Evolutionary conservation across 2,797 vertebrate species (phyloP).

Genomic region (Crax fasciolata): DNA sequence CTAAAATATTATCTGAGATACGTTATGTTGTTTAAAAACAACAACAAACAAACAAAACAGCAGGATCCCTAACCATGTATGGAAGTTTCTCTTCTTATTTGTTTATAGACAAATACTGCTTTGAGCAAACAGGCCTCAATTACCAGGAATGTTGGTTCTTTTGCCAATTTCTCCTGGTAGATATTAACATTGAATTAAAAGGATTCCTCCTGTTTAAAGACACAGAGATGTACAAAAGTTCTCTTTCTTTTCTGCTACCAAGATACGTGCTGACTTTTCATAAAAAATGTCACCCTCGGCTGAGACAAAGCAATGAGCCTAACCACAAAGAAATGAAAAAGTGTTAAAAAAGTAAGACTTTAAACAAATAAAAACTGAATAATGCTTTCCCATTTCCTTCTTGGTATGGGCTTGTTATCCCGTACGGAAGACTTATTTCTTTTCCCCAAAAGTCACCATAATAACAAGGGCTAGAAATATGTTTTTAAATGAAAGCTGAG

Average conservation of each 20-base stretch:
- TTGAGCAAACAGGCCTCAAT: background rate
- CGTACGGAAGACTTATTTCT: background rate
- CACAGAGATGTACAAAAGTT: background rate
- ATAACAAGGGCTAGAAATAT: background rate
- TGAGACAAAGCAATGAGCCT: background rate
- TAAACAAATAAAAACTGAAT: background rate
- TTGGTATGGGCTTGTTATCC: background rate
- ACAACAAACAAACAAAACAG: background rate
- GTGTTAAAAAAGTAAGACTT: background rate
- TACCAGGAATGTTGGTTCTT: background rate
- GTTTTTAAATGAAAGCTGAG: background rate
- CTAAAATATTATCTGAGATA: background rate
- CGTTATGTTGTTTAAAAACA: background rate
- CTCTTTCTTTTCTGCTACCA: background rate
- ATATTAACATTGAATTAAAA: constrained; percentile 4
- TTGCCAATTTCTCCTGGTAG: constrained; percentile 9
- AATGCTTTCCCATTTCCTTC: background rate
- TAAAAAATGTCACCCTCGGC: constrained; percentile 41
- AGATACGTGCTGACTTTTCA: constrained; percentile 41
- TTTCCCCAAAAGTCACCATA: background rate
- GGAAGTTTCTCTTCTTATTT: background rate
- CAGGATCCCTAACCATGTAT: background rate
- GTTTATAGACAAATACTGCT: background rate
- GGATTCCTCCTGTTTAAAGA: background rate
- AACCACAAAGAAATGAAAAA: background rate